Conservation (phyloP, 2,113 vertebrate species). For the Trogon melanurus region DNA sequence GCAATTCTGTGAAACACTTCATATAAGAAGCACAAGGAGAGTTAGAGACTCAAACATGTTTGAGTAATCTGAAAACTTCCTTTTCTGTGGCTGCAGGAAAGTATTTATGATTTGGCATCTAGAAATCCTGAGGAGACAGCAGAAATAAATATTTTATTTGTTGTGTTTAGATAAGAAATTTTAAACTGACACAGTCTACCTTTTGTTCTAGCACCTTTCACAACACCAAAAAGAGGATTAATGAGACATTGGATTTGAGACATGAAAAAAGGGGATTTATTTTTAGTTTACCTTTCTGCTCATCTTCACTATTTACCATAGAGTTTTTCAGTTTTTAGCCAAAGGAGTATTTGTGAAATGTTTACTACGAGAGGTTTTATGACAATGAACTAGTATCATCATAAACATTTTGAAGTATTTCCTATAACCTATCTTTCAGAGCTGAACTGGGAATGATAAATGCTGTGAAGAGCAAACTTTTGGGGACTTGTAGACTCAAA, state of each 20-base stretch:
- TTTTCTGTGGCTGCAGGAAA: conserved; percentile 33
- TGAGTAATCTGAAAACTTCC: not conserved
- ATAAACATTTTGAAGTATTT: not conserved
- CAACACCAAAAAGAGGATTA: not conserved
- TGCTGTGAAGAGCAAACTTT: not conserved
- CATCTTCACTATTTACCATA: not conserved
- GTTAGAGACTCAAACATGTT: not conserved
- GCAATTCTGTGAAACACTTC: too few species aligned
- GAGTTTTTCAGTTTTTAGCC: not conserved
- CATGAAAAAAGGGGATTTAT: not conserved
- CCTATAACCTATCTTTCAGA: not conserved
- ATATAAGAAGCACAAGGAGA: not conserved
- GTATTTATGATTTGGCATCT: not conserved
- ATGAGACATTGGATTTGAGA: not conserved
- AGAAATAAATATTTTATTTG: conserved; percentile 48
- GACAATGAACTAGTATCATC: not conserved
- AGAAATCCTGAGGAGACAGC: not conserved
- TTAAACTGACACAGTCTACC: not conserved
- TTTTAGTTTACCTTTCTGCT: not conserved
- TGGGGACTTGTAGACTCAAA: not conserved
- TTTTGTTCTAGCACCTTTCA: not conserved
- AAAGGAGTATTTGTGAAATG: not conserved
- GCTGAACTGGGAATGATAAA: not conserved
- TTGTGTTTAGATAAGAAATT: conserved; percentile 27
- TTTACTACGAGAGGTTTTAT: not conserved